phyloP scores from a whole-genome alignment of 2,113 vertebrate species.

The Pseudorectes ferrugineus region DNA sequence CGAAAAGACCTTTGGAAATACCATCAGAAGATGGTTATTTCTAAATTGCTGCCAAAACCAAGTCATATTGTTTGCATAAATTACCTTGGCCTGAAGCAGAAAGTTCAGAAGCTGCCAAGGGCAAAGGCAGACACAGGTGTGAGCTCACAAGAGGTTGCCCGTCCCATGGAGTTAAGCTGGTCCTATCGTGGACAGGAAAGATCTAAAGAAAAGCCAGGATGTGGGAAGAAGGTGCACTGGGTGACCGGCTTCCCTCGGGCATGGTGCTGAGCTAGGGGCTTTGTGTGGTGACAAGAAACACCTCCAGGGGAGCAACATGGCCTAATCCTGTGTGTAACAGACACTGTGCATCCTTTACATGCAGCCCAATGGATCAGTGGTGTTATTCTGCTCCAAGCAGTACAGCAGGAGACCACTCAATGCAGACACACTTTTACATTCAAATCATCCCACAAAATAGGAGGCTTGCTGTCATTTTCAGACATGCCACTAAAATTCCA shows the following conservation, averaged over 20 bases:
- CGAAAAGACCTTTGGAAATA: not conserved
- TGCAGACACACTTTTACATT: not conserved
- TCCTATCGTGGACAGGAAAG: not conserved
- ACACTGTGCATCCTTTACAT: not conserved
- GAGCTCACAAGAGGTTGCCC: not conserved
- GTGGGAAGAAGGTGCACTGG: not conserved
- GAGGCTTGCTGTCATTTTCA: not conserved
- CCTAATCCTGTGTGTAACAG: not conserved
- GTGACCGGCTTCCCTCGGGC: not conserved
- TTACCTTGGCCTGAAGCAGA: not conserved
- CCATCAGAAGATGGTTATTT: not conserved
- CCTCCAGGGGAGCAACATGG: fast-evolving
- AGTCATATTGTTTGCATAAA: not conserved
- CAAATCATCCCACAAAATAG: not conserved
- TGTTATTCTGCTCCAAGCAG: not conserved
- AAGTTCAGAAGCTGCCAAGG: not conserved
- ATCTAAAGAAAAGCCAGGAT: not conserved
- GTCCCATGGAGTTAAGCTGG: not conserved
- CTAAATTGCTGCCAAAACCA: not conserved
- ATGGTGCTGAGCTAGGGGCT: not conserved
- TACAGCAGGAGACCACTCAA: not conserved
- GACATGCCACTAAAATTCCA: not conserved
- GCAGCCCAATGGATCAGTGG: not conserved
- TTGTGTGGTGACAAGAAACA: not conserved
- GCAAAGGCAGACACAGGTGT: not conserved